A percentile compares a stretch with the other conserved stretches of the same genome.
These are phyloP conservation scores for Megaceryle alcyon DNA, from an alignment of 2,797 vertebrate species.

Conservation along the genomic window DNA sequence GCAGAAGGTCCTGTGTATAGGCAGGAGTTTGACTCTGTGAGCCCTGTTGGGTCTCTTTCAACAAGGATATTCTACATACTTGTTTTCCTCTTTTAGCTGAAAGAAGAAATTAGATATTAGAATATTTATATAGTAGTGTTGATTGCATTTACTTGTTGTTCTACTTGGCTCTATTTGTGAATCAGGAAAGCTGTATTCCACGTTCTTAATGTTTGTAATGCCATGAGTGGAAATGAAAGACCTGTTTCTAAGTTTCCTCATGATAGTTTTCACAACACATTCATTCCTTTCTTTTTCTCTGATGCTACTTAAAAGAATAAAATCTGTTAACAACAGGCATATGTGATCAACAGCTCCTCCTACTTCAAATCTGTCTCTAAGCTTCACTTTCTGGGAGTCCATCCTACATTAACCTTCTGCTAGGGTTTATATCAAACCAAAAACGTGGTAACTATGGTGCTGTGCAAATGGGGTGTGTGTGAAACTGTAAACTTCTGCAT, in stretches of 20 bases:
- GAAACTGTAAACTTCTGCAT: conserved; percentile 12
- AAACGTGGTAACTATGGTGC: conserved; percentile 12
- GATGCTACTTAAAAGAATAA: conserved; percentile 36
- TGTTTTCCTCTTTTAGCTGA: background rate
- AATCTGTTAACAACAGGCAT: conserved; percentile 60
- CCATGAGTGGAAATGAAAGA: background rate
- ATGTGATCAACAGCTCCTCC: conserved; percentile 63
- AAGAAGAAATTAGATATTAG: background rate
- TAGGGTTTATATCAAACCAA: conserved; percentile 40
- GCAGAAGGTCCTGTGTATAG: background rate
- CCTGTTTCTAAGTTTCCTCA: conserved; percentile 7
- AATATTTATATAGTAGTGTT: background rate
- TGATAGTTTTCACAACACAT: background rate
- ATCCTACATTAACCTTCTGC: conserved; percentile 69
- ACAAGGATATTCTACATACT: background rate
- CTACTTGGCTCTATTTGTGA: background rate
- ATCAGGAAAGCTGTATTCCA: background rate
- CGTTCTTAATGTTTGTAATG: background rate
- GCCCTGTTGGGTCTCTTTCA: background rate
- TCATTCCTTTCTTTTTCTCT: conserved; percentile 32
- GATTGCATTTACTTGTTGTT: background rate
- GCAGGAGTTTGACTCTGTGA: background rate
- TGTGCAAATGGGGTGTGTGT: background rate
- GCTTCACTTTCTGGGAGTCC: conserved; percentile 45
- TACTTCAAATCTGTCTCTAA: conserved; percentile 63